phyloP scores from a whole-genome alignment of 2,888 invertebrate species.

The Atherix ibis region DNA sequence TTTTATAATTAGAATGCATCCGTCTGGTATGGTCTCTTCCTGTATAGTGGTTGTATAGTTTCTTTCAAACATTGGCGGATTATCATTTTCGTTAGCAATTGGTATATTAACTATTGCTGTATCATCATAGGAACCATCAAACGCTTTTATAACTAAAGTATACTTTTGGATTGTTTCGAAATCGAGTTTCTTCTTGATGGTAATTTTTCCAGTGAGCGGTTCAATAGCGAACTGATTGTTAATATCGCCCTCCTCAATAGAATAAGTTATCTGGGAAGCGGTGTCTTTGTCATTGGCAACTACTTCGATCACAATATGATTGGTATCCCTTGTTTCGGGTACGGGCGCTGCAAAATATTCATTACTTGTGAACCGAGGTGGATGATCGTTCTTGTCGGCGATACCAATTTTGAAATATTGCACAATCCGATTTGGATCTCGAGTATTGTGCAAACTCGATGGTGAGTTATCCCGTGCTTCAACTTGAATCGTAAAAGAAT shows the following conservation, averaged over 20 bases:
- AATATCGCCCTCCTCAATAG: conserved; percentile 72
- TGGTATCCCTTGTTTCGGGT: conserved; percentile 69
- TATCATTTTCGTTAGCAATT: conserved; percentile 84
- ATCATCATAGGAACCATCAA: conserved; percentile 71
- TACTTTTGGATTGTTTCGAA: conserved; percentile 77
- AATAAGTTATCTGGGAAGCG: conserved; percentile 73
- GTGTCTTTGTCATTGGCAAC: conserved; percentile 78
- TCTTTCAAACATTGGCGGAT: conserved; percentile 68
- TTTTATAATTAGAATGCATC: conserved; percentile 51
- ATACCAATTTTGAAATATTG: conserved; percentile 82
- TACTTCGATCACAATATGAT: conserved; percentile 72
- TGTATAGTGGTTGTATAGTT: conserved; percentile 56
- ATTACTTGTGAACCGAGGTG: conserved; percentile 69
- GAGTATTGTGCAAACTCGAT: conserved; percentile 50
- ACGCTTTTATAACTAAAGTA: conserved; percentile 64
- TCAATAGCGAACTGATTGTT: conserved; percentile 77
- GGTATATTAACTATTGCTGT: conserved; percentile 69
- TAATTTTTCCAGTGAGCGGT: conserved; percentile 68
- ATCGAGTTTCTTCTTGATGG: conserved; percentile 61
- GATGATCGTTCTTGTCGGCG: conserved; percentile 92
- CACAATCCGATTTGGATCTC: conserved; percentile 56
- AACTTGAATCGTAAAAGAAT: conserved; percentile 78
- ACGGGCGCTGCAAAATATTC: conserved; percentile 59
- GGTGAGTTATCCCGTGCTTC: conserved; percentile 81
- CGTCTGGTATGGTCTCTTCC: conserved; percentile 54